Evolutionary conservation across 2,113 vertebrate genomes (phyloP).

Genomic region (Hemiscyllium ocellatum): DNA sequence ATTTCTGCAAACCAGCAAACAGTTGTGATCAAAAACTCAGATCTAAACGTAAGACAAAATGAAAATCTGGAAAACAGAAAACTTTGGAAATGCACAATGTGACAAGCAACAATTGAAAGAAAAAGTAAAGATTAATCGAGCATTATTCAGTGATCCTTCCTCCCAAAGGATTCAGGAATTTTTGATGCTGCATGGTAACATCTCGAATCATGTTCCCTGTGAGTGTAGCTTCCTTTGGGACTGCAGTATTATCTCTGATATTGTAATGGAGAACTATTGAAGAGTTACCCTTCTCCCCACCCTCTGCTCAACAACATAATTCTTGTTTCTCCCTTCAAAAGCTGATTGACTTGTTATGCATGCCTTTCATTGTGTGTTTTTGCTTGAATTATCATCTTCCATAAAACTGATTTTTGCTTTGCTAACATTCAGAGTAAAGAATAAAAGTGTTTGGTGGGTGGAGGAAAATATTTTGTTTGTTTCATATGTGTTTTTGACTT

Average conservation of each 20-base stretch:
- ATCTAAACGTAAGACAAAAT: neutral
- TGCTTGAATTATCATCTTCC: neutral
- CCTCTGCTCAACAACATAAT: neutral
- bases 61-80: neutral
- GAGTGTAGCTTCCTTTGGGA: neutral
- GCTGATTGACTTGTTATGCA: neutral
- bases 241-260: neutral
- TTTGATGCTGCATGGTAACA: neutral
- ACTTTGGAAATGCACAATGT: neutral
- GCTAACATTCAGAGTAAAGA: too few relatives aligned
- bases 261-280: neutral
- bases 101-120: neutral
- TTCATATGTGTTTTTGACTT: neutral
- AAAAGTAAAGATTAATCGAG: neutral
- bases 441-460: neutral
- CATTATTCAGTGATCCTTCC: neutral
- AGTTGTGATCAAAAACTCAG: too few relatives aligned
- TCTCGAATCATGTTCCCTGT: neutral
- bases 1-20: neutral
- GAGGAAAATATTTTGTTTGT: neutral
- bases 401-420: neutral
- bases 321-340: neutral
- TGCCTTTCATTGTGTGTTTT: neutral
- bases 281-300: neutral
- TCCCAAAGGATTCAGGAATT: neutral